Evolutionary conservation across 2,888 invertebrate genomes (phyloP), one percentile per base, ranked within the genome.

Genomic region (Seladonia tumulorum): DNA sequence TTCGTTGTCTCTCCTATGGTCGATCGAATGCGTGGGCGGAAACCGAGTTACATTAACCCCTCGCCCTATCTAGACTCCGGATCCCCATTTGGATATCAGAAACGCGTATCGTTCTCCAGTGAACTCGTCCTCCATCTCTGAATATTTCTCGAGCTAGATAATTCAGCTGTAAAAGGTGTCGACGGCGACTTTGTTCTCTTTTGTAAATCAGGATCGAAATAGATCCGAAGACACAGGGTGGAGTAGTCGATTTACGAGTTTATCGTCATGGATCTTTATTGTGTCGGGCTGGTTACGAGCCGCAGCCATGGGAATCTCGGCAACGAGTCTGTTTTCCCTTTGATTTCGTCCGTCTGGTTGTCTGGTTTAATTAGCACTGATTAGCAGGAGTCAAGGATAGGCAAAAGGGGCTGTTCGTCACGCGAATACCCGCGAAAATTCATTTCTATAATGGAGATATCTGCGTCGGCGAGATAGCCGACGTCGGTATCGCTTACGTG

Each of bases 401-500:
- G 16, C 47, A 66, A 45, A 16, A 81, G 14, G 53, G 5, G 82
- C 25, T 49, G 57, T 42, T 18, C 42, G n/a, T 82, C 73, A 39
- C 73, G 76, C 29, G 78, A 71, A 70, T 45, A 63, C 78, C 68
- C 60, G 77, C 45, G 72, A 81, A 68, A 81, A 81, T 81, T 81
- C 81, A 72, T 82, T 83, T 81, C 81, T 73, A 60, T 76, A 81
- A 86, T 63, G 57, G 79, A 83, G 87, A 81, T 79, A 83, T 86
- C 79, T 79, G 42, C 35, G 42, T 73, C 73, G 42, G 35, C 45
- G 82, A 70, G 80, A 86, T 83, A 87, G 81, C 49, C 60, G 78
- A 76, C 57, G 63, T 57, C 45, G 29, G 74, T 87, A 86, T 87
- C 87, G 80, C 60, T 83, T 77, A 76, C 74, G 80, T 86, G 82